Conservation (phyloP, 2,888 invertebrate species). For the Atethmia centrago region DNA sequence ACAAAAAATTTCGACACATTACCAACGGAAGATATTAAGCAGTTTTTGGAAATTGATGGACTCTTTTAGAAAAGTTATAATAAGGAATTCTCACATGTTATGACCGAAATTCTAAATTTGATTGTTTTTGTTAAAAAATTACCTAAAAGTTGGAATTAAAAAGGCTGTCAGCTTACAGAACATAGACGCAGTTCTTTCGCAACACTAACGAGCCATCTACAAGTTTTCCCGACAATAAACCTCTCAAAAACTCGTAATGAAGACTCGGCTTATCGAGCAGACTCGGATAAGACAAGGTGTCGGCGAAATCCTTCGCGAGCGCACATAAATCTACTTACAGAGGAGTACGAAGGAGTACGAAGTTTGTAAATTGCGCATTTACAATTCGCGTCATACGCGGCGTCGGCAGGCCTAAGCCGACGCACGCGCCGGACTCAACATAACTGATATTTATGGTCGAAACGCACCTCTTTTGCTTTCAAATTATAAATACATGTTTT, state of each 20-base stretch:
- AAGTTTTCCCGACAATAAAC: constrained; percentile 55
- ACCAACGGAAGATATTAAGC: not conserved
- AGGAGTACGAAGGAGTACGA: constrained; percentile 71
- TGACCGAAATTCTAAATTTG: no score
- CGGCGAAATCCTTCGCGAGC: constrained; percentile 70
- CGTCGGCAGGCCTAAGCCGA: constrained; percentile 71
- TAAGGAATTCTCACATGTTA: no score
- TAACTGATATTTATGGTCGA: constrained; percentile 86
- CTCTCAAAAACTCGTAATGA: constrained; percentile 58
- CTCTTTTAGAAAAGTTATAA: not conserved
- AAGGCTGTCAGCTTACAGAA: not conserved
- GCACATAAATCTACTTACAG: constrained; percentile 76
- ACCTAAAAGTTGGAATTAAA: not conserved
- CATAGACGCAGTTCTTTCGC: constrained; percentile 1
- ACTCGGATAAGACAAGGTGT: constrained; percentile 78
- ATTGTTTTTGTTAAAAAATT: not conserved
- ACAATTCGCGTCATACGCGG: constrained; percentile 82
- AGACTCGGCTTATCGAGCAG: constrained; percentile 61
- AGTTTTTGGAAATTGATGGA: not conserved
- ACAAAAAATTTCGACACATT: constrained; percentile 33
- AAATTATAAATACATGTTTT: constrained; percentile 71
- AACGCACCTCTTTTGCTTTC: constrained; percentile 76
- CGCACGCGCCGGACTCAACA: constrained; percentile 65
- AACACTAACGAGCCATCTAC: constrained; percentile 23
- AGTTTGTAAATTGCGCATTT: constrained; percentile 85